Evolutionary conservation across 2,888 invertebrate species (phyloP), one percentile per base, ranked within the genome.

Genomic region (Schizaphis graminum): DNA sequence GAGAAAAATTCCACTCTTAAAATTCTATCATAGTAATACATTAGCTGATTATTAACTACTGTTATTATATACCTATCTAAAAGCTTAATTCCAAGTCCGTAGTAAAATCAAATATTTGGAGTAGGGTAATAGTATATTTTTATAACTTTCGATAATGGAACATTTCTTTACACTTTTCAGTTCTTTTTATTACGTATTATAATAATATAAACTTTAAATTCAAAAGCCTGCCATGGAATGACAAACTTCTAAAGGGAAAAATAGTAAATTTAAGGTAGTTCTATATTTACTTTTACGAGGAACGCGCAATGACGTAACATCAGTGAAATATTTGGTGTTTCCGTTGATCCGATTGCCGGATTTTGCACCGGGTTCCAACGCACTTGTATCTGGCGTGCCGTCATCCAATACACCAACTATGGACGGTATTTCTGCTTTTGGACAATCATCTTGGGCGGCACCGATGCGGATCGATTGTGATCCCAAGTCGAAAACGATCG

Each of bases 391-490:
- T 16, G 28, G 28, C 3, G 28, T n/a, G 0, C 85, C 96, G 95
- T 96, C 97, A 56, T 98, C 98, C 26, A 97, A 97, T 16, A 98
- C 97, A 1, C 99, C 99, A 56, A 99, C 98, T 85, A 98, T 97
- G 0, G 99, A 98, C 0, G 99, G 99, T 94, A 99, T 98, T 96
- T 99, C 99, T 1, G 98, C 98, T 96, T 99, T 99, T 7, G 99
- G 99, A 28, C 98, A 98, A 96, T 99, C 99, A 96, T 99, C 99
- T 95, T 99, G 99, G 13, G 99, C 99, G 96, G 98, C 99, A 92
- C 99, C 99, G 91, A 98, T 98, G 94, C 99, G 96, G 92, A 99
- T 96, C 0, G 98, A 98, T 96, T 98, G 98, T 95, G 98, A 98
- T 0, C 99, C 99, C 21, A 99, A 97, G 96, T 99, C 99, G 95